Evolutionary conservation across 2,888 invertebrate genomes (phyloP), one percentile per base, ranked within the genome.

Genomic region (Creontiades dilutus): DNA sequence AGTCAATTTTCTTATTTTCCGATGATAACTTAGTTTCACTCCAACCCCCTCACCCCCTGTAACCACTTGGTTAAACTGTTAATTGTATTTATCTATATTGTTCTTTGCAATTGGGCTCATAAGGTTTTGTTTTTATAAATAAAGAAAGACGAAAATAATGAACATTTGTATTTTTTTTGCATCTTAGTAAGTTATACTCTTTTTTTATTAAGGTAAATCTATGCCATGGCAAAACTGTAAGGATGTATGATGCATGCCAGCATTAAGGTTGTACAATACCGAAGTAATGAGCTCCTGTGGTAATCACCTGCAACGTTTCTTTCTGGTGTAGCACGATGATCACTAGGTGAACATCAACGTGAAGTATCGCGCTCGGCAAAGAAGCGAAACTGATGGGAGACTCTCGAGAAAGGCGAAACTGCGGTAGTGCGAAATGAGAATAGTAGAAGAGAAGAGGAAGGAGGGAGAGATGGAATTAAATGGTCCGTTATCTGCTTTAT

Each of bases 401-500:
- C 23, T 12, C 68, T 68, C 68, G 19, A n/a, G 68, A 23, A 23
- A 68, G 68, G 23, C 68, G 68, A 68, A 68, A 68, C 19, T 68
- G 68, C 68, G 68, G 68, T 68, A 68, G 68, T 68, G 68, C 68
- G 78, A 47, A 78, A 78, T 78, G 78, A 47, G 14, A 52, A 82
- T 52, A 52, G 82, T 5, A 52, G 55, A 47, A 47, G 23, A 52
- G 37, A 23, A n/a, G 47, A 48, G 52, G 11, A 23, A 48, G 37
- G 12, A 28, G 85, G 27, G 85, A n/a, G 16, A 61, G 86, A 86
- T 86, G 86, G 76, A 86, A 86, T 75, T 86, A 75, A 86, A 86
- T 75, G 86, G 86, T 46, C 37, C 86, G 86, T 75, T 86, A 86
- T 86, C 86, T 86, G 86, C 86, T 86, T 75, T 86, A 86, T 86